A percentile compares a stretch with the other conserved stretches of the same genome.
Conservation (phyloP, 1,140 invertebrate species). For the Ganaspis sp. region DNA sequence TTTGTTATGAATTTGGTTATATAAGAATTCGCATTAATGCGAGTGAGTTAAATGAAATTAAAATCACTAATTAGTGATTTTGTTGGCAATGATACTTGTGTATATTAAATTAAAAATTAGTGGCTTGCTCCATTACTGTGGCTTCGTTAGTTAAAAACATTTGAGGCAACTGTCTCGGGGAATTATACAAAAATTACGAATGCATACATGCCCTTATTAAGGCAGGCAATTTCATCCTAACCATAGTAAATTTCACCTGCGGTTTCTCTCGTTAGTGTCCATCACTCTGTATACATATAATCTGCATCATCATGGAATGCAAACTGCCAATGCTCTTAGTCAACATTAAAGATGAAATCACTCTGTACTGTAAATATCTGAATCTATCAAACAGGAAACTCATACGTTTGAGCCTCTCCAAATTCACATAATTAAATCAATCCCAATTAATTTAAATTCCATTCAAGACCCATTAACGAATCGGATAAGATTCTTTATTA, state of each 20-base stretch:
- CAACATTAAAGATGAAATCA: slow-evolving; percentile 38
- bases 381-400: background rate
- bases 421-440: too few relatives aligned
- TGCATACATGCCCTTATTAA: slow-evolving; percentile 53
- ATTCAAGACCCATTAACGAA: too few relatives aligned
- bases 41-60: too few relatives aligned
- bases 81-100: too few relatives aligned
- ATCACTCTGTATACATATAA: slow-evolving; percentile 46
- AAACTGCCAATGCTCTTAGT: slow-evolving; percentile 52
- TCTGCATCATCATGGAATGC: slow-evolving; percentile 46
- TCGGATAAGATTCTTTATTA: too few relatives aligned
- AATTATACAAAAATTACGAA: slow-evolving; percentile 46
- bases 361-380: background rate
- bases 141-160: background rate
- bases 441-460: too few relatives aligned
- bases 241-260: slow-evolving; percentile 55
- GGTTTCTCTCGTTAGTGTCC: slow-evolving; percentile 56
- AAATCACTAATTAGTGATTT: too few relatives aligned
- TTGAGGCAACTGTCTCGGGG: slow-evolving; percentile 35
- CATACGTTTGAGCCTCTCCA: background rate
- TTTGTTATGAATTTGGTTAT: too few relatives aligned
- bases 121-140: background rate
- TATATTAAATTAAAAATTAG: too few relatives aligned
- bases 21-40: too few relatives aligned
- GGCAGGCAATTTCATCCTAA: slow-evolving; percentile 53